phyloP scores from a whole-genome alignment of 1,140 invertebrate genomes.

The Lasioglossum baleicum region DNA sequence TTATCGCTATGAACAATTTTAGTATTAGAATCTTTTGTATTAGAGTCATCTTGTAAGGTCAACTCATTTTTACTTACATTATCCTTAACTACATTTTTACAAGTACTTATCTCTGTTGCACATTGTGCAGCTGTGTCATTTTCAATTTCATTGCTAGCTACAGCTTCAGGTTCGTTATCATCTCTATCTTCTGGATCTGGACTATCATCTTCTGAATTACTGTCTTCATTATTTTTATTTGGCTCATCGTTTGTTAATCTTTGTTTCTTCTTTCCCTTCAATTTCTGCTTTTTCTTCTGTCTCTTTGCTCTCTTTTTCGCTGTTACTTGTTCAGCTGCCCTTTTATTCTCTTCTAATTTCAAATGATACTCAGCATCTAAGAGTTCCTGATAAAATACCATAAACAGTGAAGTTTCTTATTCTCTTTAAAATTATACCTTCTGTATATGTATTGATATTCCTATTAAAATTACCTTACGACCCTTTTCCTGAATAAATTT shows the following conservation, averaged over 20 bases:
- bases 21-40: constrained; percentile 47
- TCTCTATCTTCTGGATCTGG: constrained; percentile 28
- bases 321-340: constrained; percentile 87
- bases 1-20: constrained; percentile 11
- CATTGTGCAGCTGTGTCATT: background rate
- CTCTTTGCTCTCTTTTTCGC: constrained; percentile 93
- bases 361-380: constrained; percentile 90
- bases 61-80: constrained; percentile 1
- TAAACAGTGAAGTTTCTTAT: background rate
- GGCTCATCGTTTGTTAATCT: constrained; percentile 65
- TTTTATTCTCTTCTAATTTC: constrained; percentile 91
- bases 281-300: constrained; percentile 86
- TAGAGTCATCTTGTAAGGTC: constrained; percentile 22
- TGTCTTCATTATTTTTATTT: constrained; percentile 64
- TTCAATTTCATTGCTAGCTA: background rate
- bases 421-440: too few species aligned
- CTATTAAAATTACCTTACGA: constrained; percentile 83
- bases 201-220: constrained; percentile 26
- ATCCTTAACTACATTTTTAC: constrained; percentile 17
- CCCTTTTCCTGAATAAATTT: constrained; percentile 95
- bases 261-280: constrained; percentile 81
- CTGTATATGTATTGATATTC: too few species aligned
- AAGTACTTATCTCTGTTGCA: background rate
- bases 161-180: constrained; percentile 52
- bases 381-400: constrained; percentile 82